These are phyloP conservation scores for Diaphora mendica DNA, from an alignment of 2,888 invertebrate genomes.

Conservation along the genomic window DNA sequence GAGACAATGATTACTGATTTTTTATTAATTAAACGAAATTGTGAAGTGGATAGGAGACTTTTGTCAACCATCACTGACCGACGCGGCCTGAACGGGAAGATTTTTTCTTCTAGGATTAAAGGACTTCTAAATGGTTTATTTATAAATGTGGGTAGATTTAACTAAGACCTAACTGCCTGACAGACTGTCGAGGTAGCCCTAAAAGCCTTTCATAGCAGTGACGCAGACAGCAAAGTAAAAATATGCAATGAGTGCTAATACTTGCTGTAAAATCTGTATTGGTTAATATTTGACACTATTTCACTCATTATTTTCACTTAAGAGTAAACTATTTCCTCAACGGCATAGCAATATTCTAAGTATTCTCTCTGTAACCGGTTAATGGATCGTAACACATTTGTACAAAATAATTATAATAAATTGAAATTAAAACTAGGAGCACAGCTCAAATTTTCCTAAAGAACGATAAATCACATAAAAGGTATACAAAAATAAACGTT, in stretches of 20 bases:
- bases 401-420: constrained; percentile 35
- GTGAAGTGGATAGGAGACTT: neutral
- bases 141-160: neutral
- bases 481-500: constrained; percentile 49
- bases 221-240: neutral
- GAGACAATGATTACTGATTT: constrained; percentile 1
- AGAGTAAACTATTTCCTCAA: constrained; percentile 7
- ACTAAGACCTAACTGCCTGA: neutral
- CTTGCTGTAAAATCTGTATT: neutral
- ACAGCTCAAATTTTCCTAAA: constrained; percentile 36
- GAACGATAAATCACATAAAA: constrained; percentile 45
- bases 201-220: neutral
- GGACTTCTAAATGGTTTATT: neutral
- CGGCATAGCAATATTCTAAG: constrained; percentile 5
- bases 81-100: too few relatives aligned
- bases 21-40: neutral
- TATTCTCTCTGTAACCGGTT: neutral
- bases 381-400: constrained; percentile 27
- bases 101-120: neutral
- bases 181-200: neutral
- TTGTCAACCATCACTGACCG: too few relatives aligned
- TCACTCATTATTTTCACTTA: constrained; percentile 6
- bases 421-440: constrained; percentile 41
- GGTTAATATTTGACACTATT: constrained; percentile 11
- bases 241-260: neutral